phyloP scores from a whole-genome alignment of 2,113 vertebrate genomes.

The Serilophus lunatus region DNA sequence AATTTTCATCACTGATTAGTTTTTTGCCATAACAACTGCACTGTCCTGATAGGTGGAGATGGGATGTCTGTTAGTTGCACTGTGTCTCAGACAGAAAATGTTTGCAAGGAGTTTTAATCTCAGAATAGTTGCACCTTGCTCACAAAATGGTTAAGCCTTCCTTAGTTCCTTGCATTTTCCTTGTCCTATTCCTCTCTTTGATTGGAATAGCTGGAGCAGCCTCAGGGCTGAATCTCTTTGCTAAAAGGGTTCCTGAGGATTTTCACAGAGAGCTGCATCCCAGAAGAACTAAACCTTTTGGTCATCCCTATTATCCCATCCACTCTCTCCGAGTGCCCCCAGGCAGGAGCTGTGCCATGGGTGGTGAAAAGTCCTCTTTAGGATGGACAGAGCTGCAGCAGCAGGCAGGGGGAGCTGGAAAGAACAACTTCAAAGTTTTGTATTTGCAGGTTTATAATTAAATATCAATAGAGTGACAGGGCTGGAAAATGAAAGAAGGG shows the following conservation, averaged over 20 bases:
- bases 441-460: background rate
- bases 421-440: background rate
- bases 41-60: background rate
- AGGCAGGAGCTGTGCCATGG: background rate
- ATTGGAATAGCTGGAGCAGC: background rate
- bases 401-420: background rate
- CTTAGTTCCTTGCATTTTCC: background rate
- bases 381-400: background rate
- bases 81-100: background rate
- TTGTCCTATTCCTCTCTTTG: background rate
- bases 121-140: background rate
- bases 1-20: background rate
- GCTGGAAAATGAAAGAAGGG: background rate
- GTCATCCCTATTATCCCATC: background rate
- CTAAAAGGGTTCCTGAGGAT: background rate
- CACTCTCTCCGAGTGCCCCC: background rate
- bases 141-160: background rate
- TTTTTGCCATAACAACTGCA: background rate
- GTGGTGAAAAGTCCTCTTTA: background rate
- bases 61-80: background rate
- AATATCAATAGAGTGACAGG: background rate
- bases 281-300: background rate
- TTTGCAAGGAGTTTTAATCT: background rate
- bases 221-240: background rate
- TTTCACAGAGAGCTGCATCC: background rate